Evolutionary conservation across 2,113 vertebrate species (phyloP).

Genomic region (Pogona vitticeps): DNA sequence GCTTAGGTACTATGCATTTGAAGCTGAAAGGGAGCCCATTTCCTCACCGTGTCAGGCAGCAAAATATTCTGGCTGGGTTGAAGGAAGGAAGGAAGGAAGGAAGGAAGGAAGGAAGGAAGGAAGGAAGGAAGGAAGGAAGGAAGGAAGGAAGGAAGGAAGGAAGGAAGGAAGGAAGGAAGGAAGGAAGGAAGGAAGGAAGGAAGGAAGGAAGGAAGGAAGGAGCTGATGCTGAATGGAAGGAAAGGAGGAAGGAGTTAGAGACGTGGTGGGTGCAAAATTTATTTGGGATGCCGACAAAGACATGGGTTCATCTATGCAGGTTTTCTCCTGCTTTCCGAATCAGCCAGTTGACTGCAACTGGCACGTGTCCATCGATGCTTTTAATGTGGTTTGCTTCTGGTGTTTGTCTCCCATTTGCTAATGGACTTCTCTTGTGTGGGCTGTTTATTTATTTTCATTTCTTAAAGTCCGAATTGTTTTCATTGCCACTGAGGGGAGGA

Average conservation of each 20-base stretch:
- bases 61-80: too few species aligned
- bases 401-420: constrained; percentile 40
- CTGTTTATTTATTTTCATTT: constrained; percentile 53
- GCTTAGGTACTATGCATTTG: too few species aligned
- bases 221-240: too few species aligned
- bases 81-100: not conserved
- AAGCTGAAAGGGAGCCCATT: too few species aligned
- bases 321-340: not conserved
- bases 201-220: not conserved
- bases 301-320: too few species aligned
- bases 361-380: constrained; percentile 37
- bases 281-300: too few species aligned
- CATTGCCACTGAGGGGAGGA: constrained; percentile 21
- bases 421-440: constrained; percentile 31
- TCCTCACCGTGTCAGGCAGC: too few species aligned
- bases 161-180: not conserved
- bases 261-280: too few species aligned
- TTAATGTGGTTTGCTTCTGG: constrained; percentile 42
- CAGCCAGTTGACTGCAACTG: constrained; percentile 12
- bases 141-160: not conserved
- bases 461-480: constrained; percentile 43
- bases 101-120: too few species aligned
- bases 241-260: not conserved
- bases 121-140: not conserved
- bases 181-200: not conserved